phyloP scores from a whole-genome alignment of 2,888 invertebrate genomes.

The Platynereis dumerilii region DNA sequence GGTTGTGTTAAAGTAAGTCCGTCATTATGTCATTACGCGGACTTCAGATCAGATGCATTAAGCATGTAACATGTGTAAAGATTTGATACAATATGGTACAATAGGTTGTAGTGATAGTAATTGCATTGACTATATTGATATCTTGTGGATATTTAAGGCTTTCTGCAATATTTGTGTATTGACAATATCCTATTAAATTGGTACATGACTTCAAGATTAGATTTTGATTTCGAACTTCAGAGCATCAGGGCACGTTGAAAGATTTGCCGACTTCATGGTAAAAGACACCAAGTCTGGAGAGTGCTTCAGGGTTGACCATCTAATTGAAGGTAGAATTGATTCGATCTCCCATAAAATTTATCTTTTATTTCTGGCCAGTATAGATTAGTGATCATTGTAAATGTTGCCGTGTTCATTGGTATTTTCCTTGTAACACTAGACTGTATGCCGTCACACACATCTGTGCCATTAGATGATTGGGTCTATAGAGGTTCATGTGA shows the following conservation, averaged over 20 bases:
- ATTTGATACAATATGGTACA: not conserved
- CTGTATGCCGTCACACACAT: too few relatives aligned
- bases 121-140: not conserved
- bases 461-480: too few relatives aligned
- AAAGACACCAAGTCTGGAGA: slow-evolving; percentile 96
- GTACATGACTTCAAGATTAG: too few relatives aligned
- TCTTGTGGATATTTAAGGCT: not conserved
- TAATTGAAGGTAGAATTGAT: slow-evolving; percentile 76
- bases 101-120: not conserved
- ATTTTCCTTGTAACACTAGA: too few relatives aligned
- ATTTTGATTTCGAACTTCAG: too few relatives aligned
- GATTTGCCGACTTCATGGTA: slow-evolving; percentile 99
- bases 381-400: too few relatives aligned
- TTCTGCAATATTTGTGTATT: not conserved
- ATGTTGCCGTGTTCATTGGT: too few relatives aligned
- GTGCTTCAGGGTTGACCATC: slow-evolving; percentile 95
- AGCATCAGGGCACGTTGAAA: slow-evolving; percentile 98
- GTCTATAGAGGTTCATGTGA: too few relatives aligned
- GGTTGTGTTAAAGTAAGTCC: slow-evolving; percentile 81
- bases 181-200: not conserved
- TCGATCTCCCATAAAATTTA: too few relatives aligned
- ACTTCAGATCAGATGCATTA: too few relatives aligned
- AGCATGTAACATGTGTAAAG: too few relatives aligned
- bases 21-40: not conserved
- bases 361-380: too few relatives aligned